These are phyloP conservation scores for Lasioglossum calceatum DNA, from an alignment of 2,888 invertebrate species.

Conservation along the genomic window DNA sequence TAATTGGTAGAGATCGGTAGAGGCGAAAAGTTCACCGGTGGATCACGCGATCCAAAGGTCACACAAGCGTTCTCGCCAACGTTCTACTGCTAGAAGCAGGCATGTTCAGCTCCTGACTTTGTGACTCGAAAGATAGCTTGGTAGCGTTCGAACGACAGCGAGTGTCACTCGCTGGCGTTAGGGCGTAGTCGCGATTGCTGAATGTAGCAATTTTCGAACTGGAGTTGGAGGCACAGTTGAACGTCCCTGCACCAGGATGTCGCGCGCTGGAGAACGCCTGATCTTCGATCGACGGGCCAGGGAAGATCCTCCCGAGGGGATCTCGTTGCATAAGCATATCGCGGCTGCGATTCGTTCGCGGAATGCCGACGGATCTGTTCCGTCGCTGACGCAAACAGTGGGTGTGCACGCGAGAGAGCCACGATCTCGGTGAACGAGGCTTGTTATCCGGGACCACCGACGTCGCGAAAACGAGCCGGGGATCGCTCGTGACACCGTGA, in stretches of 20 bases:
- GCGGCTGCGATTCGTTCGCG: conserved; percentile 13
- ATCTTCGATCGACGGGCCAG: conserved; percentile 28
- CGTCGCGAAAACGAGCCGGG: conserved; percentile 33
- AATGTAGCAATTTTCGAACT: neutral
- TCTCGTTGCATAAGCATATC: conserved; percentile 58
- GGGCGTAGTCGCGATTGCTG: neutral
- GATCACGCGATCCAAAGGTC: conserved; percentile 47
- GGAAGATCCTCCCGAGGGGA: conserved; percentile 47
- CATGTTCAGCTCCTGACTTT: neutral
- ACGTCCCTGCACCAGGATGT: neutral
- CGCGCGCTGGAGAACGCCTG: conserved; percentile 27
- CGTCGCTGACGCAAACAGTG: conserved; percentile 41
- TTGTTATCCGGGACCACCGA: conserved; percentile 37
- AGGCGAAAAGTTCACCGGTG: conserved; percentile 41
- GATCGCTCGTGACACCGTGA: conserved; percentile 21
- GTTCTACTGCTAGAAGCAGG: neutral
- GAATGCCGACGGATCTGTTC: conserved; percentile 34
- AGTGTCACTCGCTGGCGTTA: neutral
- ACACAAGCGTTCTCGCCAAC: conserved; percentile 21
- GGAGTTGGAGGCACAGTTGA: neutral
- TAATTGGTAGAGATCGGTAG: neutral
- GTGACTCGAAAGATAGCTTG: neutral
- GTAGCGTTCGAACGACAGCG: neutral
- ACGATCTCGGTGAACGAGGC: conserved; percentile 17
- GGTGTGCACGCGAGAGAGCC: conserved; percentile 61